A percentile compares a stretch with the other conserved stretches of the same genome.
These are phyloP conservation scores for Beaufortia kweichowensis DNA, from an alignment of 2,113 vertebrate genomes.

Conservation along the genomic window DNA sequence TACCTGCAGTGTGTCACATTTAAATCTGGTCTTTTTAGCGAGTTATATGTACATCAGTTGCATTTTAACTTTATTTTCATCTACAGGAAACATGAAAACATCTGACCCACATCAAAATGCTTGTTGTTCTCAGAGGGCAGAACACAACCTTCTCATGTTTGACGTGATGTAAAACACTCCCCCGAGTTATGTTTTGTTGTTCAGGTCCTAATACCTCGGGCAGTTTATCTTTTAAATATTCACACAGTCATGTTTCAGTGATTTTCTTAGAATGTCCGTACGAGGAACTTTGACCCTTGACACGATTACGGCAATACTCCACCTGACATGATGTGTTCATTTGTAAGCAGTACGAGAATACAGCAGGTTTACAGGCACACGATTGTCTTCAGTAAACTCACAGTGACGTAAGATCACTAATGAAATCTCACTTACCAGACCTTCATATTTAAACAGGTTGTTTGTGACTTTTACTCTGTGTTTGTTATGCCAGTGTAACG, in stretches of 20 bases:
- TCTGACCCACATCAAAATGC: slow-evolving; percentile 41
- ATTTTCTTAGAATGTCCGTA: not conserved
- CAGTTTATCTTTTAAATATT: slow-evolving; percentile 2
- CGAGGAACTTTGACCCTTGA: not conserved
- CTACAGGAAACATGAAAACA: slow-evolving; percentile 34
- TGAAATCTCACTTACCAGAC: too few species aligned
- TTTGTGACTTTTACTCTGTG: too few species aligned
- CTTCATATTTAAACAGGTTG: too few species aligned
- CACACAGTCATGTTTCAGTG: not conserved
- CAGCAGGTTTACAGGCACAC: not conserved
- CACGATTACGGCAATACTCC: not conserved
- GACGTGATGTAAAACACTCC: slow-evolving; percentile 14
- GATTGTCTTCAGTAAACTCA: not conserved
- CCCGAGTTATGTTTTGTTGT: not conserved
- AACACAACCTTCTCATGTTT: slow-evolving; percentile 38
- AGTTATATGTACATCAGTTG: not conserved
- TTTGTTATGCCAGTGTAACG: too few species aligned
- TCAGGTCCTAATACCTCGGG: not conserved
- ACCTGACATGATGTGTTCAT: not conserved
- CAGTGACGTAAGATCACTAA: too few species aligned
- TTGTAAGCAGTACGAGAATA: slow-evolving; percentile 1
- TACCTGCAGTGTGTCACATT: not conserved
- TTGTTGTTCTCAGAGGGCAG: slow-evolving; percentile 17
- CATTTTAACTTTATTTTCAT: slow-evolving; percentile 16
- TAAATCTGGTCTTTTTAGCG: slow-evolving; percentile 1